phyloP scores from a whole-genome alignment of 1,140 invertebrate genomes.

The Tetramorium simillimum region DNA sequence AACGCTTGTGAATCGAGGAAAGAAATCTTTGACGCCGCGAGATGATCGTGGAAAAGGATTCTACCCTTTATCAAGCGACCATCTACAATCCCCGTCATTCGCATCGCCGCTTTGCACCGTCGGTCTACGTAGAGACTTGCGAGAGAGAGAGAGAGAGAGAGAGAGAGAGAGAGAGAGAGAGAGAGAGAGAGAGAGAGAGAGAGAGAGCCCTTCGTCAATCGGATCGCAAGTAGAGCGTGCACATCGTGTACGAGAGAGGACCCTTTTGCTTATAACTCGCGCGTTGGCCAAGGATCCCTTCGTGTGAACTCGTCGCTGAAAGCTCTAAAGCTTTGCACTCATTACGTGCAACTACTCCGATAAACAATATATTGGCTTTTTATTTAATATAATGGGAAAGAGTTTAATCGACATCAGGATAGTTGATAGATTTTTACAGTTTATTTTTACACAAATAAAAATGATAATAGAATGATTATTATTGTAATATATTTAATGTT shows the following conservation, averaged over 20 bases:
- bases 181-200: neutral
- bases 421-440: neutral
- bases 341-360: constrained; percentile 17
- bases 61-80: neutral
- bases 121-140: constrained; percentile 25
- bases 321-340: constrained; percentile 56
- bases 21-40: constrained; percentile 30
- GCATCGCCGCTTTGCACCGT: constrained; percentile 60
- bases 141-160: constrained; percentile 20
- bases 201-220: constrained; percentile 66
- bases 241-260: constrained; percentile 65
- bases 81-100: constrained; percentile 51
- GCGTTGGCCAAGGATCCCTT: constrained; percentile 46
- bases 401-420: neutral
- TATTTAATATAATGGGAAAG: constrained; percentile 1
- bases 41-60: constrained; percentile 5
- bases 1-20: neutral
- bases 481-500: neutral
- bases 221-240: constrained; percentile 71
- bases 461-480: neutral
- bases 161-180: constrained; percentile 1
- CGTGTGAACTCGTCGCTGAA: constrained; percentile 61
- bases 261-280: constrained; percentile 62
- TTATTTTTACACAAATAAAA: neutral
- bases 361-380: constrained; percentile 6